These are phyloP conservation scores for Scylla paramamosain DNA, from an alignment of 1,140 invertebrate genomes.

Conservation along the genomic window DNA sequence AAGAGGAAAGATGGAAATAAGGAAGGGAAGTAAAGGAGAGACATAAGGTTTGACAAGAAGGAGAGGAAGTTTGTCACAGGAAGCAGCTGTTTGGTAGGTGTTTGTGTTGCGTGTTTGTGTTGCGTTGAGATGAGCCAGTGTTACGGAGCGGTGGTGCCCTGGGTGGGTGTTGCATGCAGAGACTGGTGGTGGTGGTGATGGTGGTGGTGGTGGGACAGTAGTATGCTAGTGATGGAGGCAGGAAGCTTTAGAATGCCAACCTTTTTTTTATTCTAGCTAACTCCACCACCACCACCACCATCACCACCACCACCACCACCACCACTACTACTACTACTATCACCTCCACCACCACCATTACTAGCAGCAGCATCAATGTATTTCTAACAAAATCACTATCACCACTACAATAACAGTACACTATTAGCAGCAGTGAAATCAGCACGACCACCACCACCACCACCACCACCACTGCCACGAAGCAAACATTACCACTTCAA, in stretches of 20 bases:
- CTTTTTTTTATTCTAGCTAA: too few relatives aligned
- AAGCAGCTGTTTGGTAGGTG: not conserved
- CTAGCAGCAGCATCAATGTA: not conserved
- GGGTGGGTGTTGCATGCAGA: not conserved
- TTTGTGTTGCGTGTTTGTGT: not conserved
- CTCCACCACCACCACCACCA: too few relatives aligned
- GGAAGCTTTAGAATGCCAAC: not conserved
- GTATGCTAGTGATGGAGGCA: not conserved
- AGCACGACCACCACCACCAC: not conserved
- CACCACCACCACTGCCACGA: not conserved
- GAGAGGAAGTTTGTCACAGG: not conserved
- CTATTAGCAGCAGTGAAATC: not conserved
- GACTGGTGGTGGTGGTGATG: not conserved
- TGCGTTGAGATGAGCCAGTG: not conserved
- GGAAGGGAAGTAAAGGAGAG: too few relatives aligned
- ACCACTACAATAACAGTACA: not conserved
- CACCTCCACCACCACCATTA: too few relatives aligned
- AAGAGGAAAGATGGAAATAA: too few relatives aligned
- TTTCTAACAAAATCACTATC: not conserved
- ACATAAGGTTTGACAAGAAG: not conserved
- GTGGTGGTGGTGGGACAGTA: not conserved
- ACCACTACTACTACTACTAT: too few relatives aligned
- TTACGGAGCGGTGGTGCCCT: not conserved
- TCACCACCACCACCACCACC: too few relatives aligned
- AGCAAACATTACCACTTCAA: not conserved